Evolutionary conservation across 2,797 vertebrate species (phyloP), one percentile per base, ranked within the genome.

Genomic region (Pteropus rufus): DNA sequence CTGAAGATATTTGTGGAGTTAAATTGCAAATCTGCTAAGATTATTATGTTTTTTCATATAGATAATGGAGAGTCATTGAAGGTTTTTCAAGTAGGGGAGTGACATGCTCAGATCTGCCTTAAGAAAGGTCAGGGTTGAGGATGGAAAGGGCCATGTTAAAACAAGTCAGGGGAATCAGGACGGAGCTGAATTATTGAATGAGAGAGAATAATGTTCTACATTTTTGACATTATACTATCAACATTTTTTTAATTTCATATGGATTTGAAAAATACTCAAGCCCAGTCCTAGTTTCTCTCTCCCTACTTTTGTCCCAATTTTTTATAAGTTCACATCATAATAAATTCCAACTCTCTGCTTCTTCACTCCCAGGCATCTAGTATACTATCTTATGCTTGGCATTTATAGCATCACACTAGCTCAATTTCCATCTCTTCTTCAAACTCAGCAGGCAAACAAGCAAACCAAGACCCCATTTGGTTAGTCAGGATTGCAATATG

Each of bases 181-280:
- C 12, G 79, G 26, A 56, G 36, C 10, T 82, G 21, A 72, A 75
- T 73, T 83, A 92, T 29, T 92, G 58, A 89, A 54, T 52, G 31
- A 94, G 23, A 31, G 8, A 54, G 8, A 21, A 76, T 52, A 46
- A 3, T 44, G 7, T 72, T 75, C 70, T 62, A 73, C 10, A 75
- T 44, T 94, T 89, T 92, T 83, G 62, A 94, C 67, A 65, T 73
- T 80, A 72, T 75, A 73, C 29, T 89, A 77, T 34, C 21, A 90
- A n/a, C 24, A 19, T 72, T 92, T 46, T 46, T 10, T 52, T 88
- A 34, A 88, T 84, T 95, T 84, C 11, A 84, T 19, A 64, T 58
- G 16, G 72, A 91, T 84, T 69, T 80, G 18, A 64, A 67, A 91
- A 85, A 75, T 75, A 80, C 52, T 34, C 44, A 65, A 19, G 89